Base-by-base conservation (phyloP, 2,888 invertebrate species). In the Trachelus tabidus region DNA sequence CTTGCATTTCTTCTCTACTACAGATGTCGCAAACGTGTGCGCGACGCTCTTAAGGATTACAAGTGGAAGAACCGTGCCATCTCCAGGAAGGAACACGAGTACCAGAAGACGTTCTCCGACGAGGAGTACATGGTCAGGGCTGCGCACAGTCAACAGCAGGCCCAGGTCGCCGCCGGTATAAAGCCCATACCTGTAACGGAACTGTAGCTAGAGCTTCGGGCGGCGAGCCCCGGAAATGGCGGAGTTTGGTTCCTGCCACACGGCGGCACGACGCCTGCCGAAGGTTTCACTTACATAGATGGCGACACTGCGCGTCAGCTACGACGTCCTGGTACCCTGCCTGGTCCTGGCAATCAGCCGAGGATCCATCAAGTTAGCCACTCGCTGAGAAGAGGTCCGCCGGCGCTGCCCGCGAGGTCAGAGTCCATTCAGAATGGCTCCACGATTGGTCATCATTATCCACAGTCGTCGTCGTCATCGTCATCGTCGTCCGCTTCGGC, bases 191-290 rank as follows among this genome's bases (percentile, higher is more conserved):
- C 97, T 85, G 97, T 97, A 88, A 97, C 97, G 93, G 97, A 97
- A 92, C 97, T 97, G 96, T 97, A 97, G 97, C 97, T 97, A 97
- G 97, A 97, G 94, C 96, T 96, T 93, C 96, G 96, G 96, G 96
- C 97, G 95, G 96, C 96, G 93, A 91, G 92, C 90, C 92, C 92
- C 85, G 90, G 90, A 79, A 89, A 87, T 95, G 93, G 95, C 93
- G 95, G 95, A 94, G 92, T 96, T 93, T 93, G 96, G 95, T 94
- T 92, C 85, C 93, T 96, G 93, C 94, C 95, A 87, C 94, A 94
- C 89, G 93, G 93, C 88, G 93, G 90, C 79, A 92, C 93, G 94
- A 88, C 94, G 94, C 90, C 95, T 90, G 95, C 95, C 89, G 94
- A 94, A 92, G 96, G 95, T 82, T 96, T 95, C 93, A 95, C 95